Base-by-base conservation (phyloP, 2,888 invertebrate species). In the Portevinia maculata region DNA sequence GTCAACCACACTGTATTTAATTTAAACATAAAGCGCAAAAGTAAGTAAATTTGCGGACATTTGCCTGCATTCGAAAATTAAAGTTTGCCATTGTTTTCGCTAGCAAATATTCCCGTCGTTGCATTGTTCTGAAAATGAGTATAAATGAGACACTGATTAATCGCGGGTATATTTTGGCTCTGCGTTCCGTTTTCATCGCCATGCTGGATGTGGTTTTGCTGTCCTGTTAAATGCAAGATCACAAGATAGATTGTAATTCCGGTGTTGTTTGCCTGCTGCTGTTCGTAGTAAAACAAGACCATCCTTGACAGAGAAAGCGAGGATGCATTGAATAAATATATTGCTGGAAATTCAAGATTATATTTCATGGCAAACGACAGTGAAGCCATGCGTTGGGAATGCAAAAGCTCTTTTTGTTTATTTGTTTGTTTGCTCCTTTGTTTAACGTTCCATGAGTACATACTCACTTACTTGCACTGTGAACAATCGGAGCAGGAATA, bases 101-200 rank as follows among this genome's bases (percentile, higher is more conserved):
- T 65, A 50, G 71, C 71, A 71, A 71, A 76, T 71, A 59, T 19
- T 55, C 62, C 50, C 57, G 34, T 74, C 75, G 50, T 73, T 71
- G 65, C 30, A 67, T 83, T 78, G 78, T 78, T 83, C 78, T 55
- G 78, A 78, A 83, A 83, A 83, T 83, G 83, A 78, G 78, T 62
- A 71, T 83, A 83, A 83, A 83, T 78, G 83, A 78, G 83, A 83
- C 83, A 71, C 83, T 83, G 83, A 83, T 83, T 83, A 83, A 83
- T 83, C 71, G 83, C 83, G 78, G 57, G 65, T 60, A 79, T 50
- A 62, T 67, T 79, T 64, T 69, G 73, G 73, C 59, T 67, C 30
- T 6, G 24, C 24, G 15, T 46, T 30, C 32, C 44, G 15, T 53
- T n/a, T 24, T 13, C 60, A 11, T 34, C 3, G 48, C 55, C 19